Conservation (phyloP, 1,140 invertebrate species). For the Anoplophora glabripennis region DNA sequence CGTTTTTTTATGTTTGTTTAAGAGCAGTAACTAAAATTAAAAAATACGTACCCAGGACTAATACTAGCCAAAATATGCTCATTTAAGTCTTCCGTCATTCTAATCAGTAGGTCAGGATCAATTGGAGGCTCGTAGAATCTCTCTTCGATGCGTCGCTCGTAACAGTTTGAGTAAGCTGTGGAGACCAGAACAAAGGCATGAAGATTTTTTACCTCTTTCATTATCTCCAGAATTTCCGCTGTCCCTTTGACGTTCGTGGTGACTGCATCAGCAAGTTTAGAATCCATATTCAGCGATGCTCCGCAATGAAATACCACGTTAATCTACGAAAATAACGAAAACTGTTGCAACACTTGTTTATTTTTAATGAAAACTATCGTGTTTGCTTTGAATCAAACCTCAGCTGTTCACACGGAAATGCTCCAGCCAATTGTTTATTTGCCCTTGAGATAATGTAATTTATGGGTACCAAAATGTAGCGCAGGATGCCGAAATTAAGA, state of each 20-base stretch:
- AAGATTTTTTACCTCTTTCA: conserved; percentile 40
- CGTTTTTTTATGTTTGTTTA: too few relatives aligned
- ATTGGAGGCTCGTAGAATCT: conserved; percentile 48
- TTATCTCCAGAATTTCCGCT: conserved; percentile 49
- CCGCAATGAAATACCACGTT: conserved; percentile 75
- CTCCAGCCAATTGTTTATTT: too few relatives aligned
- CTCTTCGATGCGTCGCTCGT: conserved; percentile 66
- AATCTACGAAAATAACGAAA: conserved; percentile 14
- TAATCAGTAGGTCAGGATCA: conserved; percentile 24
- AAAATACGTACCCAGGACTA: conserved; percentile 19
- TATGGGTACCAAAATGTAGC: too few relatives aligned
- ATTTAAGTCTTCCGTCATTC: conserved; percentile 21
- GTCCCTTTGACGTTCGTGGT: conserved; percentile 55
- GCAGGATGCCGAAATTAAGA: too few relatives aligned
- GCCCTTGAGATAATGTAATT: too few relatives aligned
- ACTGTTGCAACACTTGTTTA: not conserved
- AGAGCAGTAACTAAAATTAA: too few relatives aligned
- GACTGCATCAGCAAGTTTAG: conserved; percentile 52
- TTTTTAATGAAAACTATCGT: too few relatives aligned
- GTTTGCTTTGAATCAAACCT: too few relatives aligned
- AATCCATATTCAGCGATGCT: conserved; percentile 65
- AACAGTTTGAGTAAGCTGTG: conserved; percentile 79
- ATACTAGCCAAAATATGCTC: conserved; percentile 20
- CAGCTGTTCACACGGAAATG: too few relatives aligned
- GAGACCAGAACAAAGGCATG: conserved; percentile 71